Percentiles rank a stretch among this genome's conserved stretches.
These are phyloP conservation scores for Danio jaintianensis DNA, from an alignment of 2,797 vertebrate species.

Conservation along the genomic window DNA sequence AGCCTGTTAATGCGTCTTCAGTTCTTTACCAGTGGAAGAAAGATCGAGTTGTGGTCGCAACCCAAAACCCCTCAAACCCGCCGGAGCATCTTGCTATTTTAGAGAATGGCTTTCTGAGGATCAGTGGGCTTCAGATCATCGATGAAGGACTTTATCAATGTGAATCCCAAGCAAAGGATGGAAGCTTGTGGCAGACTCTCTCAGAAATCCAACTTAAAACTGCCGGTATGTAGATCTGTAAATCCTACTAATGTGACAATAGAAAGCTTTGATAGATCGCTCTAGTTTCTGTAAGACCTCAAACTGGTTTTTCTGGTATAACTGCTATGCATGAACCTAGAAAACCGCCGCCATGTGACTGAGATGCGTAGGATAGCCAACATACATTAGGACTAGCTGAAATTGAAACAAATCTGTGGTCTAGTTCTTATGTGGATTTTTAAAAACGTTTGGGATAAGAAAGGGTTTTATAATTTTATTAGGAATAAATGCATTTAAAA, in stretches of 20 bases:
- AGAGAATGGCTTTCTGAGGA: slow-evolving; percentile 75
- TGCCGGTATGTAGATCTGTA: slow-evolving; percentile 75
- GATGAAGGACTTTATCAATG: slow-evolving; percentile 87
- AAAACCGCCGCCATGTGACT: slow-evolving; percentile 8
- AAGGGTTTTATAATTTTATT: not conserved
- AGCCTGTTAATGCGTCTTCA: slow-evolving; percentile 53
- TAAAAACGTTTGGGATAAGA: not conserved
- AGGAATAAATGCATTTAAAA: not conserved
- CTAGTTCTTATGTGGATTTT: not conserved
- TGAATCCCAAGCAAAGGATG: slow-evolving; percentile 61
- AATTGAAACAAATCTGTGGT: not conserved
- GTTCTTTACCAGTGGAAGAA: slow-evolving; percentile 79
- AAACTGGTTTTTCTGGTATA: slow-evolving; percentile 68
- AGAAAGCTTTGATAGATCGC: not conserved
- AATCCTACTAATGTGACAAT: not conserved
- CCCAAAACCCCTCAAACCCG: not conserved
- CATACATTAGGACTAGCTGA: not conserved
- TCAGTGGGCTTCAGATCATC: slow-evolving; percentile 65
- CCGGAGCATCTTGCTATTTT: slow-evolving; percentile 66
- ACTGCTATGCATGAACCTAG: not conserved
- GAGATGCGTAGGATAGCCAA: slow-evolving; percentile 2
- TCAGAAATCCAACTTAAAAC: slow-evolving; percentile 76
- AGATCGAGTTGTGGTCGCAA: slow-evolving; percentile 45
- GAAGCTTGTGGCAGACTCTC: slow-evolving; percentile 21
- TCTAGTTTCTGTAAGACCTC: slow-evolving; percentile 29